These are phyloP conservation scores for Tenthredo distinguenda DNA, from an alignment of 2,888 invertebrate genomes.

Conservation along the genomic window DNA sequence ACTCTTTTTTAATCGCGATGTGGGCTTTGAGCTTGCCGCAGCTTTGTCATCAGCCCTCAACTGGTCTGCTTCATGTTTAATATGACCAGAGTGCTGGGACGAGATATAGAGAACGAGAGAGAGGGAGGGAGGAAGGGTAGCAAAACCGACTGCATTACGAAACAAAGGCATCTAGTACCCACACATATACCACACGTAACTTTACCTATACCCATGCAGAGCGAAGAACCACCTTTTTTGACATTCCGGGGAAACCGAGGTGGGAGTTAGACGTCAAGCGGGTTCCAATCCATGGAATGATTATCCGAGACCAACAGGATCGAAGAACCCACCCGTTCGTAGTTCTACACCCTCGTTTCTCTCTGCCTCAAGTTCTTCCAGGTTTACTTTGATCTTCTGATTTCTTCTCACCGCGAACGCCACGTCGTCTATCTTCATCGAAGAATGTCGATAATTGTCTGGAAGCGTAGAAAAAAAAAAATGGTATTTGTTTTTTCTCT, in stretches of 20 bases:
- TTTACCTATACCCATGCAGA: not conserved
- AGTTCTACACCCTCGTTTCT: not conserved
- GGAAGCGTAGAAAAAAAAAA: too few species aligned
- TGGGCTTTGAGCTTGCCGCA: conserved; percentile 73
- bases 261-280: not conserved
- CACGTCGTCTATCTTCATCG: not conserved
- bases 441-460: too few species aligned
- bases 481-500: too few species aligned
- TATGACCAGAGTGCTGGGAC: conserved; percentile 72
- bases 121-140: conserved; percentile 28
- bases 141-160: conserved; percentile 46
- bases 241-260: not conserved
- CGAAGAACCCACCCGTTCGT: not conserved
- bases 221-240: not conserved
- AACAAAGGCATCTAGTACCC: not conserved
- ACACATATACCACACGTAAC: too few species aligned
- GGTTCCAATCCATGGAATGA: conserved; percentile 21
- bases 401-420: not conserved
- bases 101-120: conserved; percentile 18
- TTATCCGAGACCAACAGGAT: not conserved
- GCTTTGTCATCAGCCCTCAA: conserved; percentile 47
- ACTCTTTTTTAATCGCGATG: not conserved
- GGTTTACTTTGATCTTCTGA: conserved; percentile 32
- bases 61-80: conserved; percentile 67
- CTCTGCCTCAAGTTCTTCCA: not conserved